phyloP scores from a whole-genome alignment of 64 coral and sea anemone genomes.

The Pachyseris speciosa region DNA sequence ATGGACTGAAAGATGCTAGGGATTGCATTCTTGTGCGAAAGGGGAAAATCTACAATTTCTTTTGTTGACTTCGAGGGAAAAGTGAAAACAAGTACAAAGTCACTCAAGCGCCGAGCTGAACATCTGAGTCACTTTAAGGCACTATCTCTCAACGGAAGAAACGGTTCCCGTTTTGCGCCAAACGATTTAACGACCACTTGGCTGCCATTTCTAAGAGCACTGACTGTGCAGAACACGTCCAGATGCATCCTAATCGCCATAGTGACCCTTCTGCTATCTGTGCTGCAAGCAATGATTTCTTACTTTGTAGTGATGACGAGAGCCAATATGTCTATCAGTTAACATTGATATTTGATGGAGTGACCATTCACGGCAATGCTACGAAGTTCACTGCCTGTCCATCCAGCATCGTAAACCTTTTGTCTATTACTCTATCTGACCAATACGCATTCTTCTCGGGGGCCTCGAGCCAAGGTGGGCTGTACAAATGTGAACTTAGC shows the following conservation, averaged over 20 bases:
- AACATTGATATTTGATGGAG: constrained; percentile 10
- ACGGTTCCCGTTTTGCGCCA: too few species aligned
- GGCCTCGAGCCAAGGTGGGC: constrained; percentile 9
- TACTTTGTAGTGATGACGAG: constrained; percentile 11
- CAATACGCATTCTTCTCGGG: constrained; percentile 54
- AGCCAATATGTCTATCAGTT: constrained; percentile 17
- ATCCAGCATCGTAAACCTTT: constrained; percentile 41
- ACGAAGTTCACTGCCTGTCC: constrained; percentile 28
- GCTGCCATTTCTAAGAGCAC: constrained; percentile 46
- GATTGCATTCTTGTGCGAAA: constrained; percentile 53
- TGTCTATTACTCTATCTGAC: constrained; percentile 60
- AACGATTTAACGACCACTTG: constrained; percentile 31
- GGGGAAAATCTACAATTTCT: constrained; percentile 3
- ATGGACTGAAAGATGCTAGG: constrained; percentile 48
- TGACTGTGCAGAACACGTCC: constrained; percentile 53
- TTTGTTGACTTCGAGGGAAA: too few species aligned
- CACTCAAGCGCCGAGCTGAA: constrained; percentile 48
- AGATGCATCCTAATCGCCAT: not conserved
- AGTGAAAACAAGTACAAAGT: constrained; percentile 51
- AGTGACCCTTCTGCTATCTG: not conserved
- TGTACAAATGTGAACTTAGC: constrained; percentile 15
- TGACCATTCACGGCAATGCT: constrained; percentile 12
- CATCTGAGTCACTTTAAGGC: constrained; percentile 30
- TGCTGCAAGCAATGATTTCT: constrained; percentile 19
- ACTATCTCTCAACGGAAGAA: constrained; percentile 51